These are phyloP conservation scores for Ceratina australensis DNA, from an alignment of 1,140 invertebrate species.

Conservation along the genomic window DNA sequence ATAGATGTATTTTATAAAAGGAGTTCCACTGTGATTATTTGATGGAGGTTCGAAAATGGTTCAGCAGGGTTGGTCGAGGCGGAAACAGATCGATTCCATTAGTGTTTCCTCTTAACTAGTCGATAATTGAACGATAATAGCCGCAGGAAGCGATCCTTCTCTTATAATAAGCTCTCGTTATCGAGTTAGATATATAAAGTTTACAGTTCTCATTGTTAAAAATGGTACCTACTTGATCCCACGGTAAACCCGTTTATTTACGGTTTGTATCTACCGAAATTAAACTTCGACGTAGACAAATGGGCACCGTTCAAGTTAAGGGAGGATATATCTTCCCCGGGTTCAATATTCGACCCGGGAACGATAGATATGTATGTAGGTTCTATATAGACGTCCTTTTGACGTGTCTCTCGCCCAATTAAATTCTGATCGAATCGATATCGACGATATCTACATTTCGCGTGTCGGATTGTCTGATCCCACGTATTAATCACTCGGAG, in stretches of 20 bases:
- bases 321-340: neutral
- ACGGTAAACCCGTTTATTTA: neutral
- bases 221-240: no score
- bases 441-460: neutral
- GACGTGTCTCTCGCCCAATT: conserved; percentile 8
- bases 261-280: neutral
- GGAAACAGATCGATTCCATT: conserved; percentile 31
- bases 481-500: neutral
- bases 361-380: neutral
- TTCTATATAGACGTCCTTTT: no score
- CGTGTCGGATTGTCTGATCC: neutral
- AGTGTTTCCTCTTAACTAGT: neutral
- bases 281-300: conserved; percentile 4
- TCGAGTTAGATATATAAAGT: neutral
- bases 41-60: neutral
- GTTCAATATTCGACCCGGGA: conserved; percentile 16
- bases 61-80: conserved; percentile 16
- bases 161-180: no score
- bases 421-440: conserved; percentile 30
- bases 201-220: no score
- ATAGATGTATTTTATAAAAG: no score
- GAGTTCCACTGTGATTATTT: no score
- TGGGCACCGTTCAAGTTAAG: neutral
- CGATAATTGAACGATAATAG: neutral
- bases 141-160: no score